Evolutionary conservation across 2,888 invertebrate genomes (phyloP), one percentile per base, ranked within the genome.

Genomic region (Cotesia congregata): DNA sequence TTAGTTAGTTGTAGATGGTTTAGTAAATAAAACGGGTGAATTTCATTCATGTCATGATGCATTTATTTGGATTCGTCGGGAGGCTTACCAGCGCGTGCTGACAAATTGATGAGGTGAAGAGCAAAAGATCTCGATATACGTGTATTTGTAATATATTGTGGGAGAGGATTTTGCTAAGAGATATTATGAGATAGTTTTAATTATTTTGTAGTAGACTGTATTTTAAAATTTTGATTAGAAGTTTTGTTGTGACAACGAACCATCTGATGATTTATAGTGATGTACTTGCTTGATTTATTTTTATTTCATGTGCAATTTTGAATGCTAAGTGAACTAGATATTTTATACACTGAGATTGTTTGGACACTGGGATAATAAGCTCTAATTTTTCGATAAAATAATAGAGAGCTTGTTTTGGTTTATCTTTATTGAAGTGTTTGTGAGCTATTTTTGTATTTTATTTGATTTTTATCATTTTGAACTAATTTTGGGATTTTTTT

Each of bases 101-200:
- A 83, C 79, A 82, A 83, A 82, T 81, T 82, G 76, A 80, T 72
- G 81, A 78, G 78, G 76, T 30, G 77, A 70, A 72, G 74, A 73
- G 72, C 7, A 61, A 67, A 68, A 41, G 38, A 15, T 64, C 3
- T 67, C 15, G 50, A 74, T 38, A 77, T 60, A 74, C n/a, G 39
- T 38, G 40, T 60, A 4, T 65, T 30, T 30, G 30, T 30, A 30
- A 3, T 30, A 30, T 30, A 30, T 30, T 30, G 12, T 69, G 40
- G 41, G 59, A 62, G 62, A 70, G 74, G 77, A 75, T 6, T 40
- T 6, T 39, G 39, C 59, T 64, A 40, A 61, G 50, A 38, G 50
- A 41, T 17, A 69, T 20, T 69, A 41, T 69, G 17, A 39, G 30
- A 65, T 2, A 2, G 40, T 60, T 65, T 59, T 1, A 50, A 50